Conservation (phyloP, 2,113 vertebrate genomes). For the Aphyosemion australe region DNA sequence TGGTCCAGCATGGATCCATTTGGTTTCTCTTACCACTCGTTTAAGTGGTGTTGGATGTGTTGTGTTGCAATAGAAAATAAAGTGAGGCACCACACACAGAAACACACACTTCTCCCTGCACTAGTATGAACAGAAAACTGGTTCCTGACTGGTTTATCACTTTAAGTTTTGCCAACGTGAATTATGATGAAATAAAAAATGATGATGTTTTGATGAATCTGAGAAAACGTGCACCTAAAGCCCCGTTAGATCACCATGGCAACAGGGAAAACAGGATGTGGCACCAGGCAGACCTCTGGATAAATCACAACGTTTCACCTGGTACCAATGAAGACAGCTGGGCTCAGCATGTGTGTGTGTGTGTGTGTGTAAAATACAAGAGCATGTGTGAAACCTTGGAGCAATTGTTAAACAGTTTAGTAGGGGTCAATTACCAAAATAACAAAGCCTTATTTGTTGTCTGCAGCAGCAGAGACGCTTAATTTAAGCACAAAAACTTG, state of each 20-base stretch:
- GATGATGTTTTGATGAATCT: not conserved
- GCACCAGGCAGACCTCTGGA: slow-evolving; percentile 27
- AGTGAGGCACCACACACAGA: slow-evolving; percentile 11
- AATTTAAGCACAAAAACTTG: slow-evolving; percentile 27
- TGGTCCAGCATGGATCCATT: slow-evolving; percentile 19
- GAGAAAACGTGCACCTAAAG: slow-evolving; percentile 6
- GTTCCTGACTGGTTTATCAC: not conserved
- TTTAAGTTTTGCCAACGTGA: not conserved
- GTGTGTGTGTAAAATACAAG: slow-evolving; percentile 2
- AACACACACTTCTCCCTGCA: not conserved
- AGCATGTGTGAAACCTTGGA: slow-evolving; percentile 11
- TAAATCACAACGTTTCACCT: slow-evolving; percentile 38
- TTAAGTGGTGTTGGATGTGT: slow-evolving; percentile 29
- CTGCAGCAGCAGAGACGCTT: slow-evolving; percentile 8
- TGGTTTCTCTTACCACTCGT: slow-evolving; percentile 21
- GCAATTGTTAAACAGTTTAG: slow-evolving; percentile 45
- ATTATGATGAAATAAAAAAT: not conserved
- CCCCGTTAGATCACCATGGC: slow-evolving; percentile 28
- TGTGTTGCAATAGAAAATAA: slow-evolving; percentile 12
- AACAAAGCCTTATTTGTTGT: slow-evolving; percentile 43
- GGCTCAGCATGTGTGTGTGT: slow-evolving; percentile 37
- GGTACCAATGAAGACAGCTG: slow-evolving; percentile 53
- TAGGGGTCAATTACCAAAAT: slow-evolving; percentile 25
- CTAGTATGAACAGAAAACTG: not conserved
- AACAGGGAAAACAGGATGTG: slow-evolving; percentile 35